Base-by-base conservation (phyloP, 2,113 vertebrate genomes). In the Ciconia maguari region DNA sequence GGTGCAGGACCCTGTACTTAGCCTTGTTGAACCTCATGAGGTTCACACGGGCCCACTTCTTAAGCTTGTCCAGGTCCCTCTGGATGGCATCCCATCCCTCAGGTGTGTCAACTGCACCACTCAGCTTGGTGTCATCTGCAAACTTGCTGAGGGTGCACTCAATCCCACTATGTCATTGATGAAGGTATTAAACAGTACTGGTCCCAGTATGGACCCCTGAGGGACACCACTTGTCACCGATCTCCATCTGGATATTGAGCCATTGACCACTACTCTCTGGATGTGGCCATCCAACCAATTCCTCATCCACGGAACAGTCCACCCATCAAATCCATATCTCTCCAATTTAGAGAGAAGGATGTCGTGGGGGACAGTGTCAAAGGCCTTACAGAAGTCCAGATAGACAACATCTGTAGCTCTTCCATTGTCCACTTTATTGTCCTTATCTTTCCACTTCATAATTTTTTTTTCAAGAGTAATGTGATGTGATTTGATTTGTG, bases 51-150 rank as follows among this genome's bases (percentile, higher is more conserved):
- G 13, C 13, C 4, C 26, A 52, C 11, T 60, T 90, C 24, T 34
- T 3, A 2, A 76, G 12, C 16, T 46, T 54, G 9, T 62, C 34
- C 12, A 25, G 29, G 13, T 41, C 19, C 3, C 15, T 62, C 27
- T 48, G 22, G 13, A 38, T 54, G 34, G 12, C 7, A n/a, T 38
- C 49, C 44, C 11, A 8, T 58, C 57, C 57, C 32, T 49, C 32
- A 51, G 16, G 19, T 1, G 0, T 51, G 19, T 34, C 27, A 62
- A 2, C 7, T 0, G 0, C 18, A 44, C 4, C 18, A 17, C 18
- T 11, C 36, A 58, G n/a, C 26, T 82, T 32, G 3, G 13, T 46
- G 36, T 18, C 10, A 21, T 29, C 44, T n/a, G 27, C 36, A 83
- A 34, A 51, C 20, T 70, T 64, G 26, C 27, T 51, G 34, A 58